Base-by-base conservation (phyloP, 2,797 vertebrate genomes). In the Crocodylus rhombifer region DNA sequence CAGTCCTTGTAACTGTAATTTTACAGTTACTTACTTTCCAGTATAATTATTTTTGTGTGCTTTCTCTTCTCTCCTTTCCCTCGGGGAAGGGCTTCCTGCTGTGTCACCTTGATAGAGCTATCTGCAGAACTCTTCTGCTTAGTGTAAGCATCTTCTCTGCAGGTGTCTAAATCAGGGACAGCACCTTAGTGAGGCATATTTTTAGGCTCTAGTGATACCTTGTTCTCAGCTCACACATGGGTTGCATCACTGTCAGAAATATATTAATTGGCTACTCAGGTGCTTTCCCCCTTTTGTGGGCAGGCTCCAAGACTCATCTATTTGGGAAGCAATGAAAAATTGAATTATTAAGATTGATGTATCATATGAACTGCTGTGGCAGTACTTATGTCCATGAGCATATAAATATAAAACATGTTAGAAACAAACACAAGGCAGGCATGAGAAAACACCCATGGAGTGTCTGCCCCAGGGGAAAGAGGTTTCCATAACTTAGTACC, bases 41-140 rank as follows among this genome's bases (percentile, higher is more conserved):
- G 87, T 88, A 93, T 92, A 94, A 95, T 92, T 91, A 88, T 88
- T 97, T 90, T 87, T 88, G 87, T 88, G 93, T 64, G 56, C n/a
- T 94, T 85, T 87, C 0, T 0, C 42, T 21, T 71, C 77, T 85
- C 55, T 61, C 60, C 10, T 33, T 9, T 79, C 79, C 95, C 57
- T 28, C 60, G 71, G 87, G 76, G 86, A 91, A 3, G 71, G 88
- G 86, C 75, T 95, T 91, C 84, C 62, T 91, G 0, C 0, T 88
- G 63, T 77, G 86, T 86, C 3, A 1, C 88, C 82, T 86, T 74
- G 33, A 77, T 84, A 62, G 81, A 73, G 69, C 83, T 25, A 1
- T 78, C 76, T 75, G 95, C 82, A 77, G 74, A 64, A 3, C 78
- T 64, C 80, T 73, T 87, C 85, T 77, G 1, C 56, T 76, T 77